Evolutionary conservation across 37 sponge, comb jelly and placozoan species (phyloP).

Genomic region (Geodia barretti): DNA sequence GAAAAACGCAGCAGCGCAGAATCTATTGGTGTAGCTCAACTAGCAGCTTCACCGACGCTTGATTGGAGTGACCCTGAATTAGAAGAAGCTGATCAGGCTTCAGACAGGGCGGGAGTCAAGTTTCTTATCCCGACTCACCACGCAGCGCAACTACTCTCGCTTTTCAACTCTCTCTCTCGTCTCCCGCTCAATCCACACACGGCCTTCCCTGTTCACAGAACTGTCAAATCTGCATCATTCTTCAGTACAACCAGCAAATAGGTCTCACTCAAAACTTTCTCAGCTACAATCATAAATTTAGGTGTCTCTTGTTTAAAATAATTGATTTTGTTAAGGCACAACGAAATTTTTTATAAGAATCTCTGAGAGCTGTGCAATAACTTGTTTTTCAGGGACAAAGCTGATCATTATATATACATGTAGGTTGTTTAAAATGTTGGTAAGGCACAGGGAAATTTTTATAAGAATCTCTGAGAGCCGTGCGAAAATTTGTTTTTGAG

Average conservation of each 20-base stretch:
- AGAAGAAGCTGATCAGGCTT: background rate
- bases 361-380: background rate
- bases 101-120: background rate
- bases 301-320: background rate
- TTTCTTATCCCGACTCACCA: background rate
- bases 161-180: background rate
- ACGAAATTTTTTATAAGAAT: background rate
- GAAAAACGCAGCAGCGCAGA: background rate
- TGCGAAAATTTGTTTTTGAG: conserved; percentile 65
- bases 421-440: background rate
- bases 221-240: background rate
- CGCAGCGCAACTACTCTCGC: background rate
- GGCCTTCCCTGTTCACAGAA: background rate
- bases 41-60: background rate
- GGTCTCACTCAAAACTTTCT: too few relatives aligned
- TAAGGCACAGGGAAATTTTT: background rate
- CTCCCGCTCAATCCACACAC: background rate
- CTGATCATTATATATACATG: too few relatives aligned
- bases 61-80: background rate
- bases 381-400: background rate
- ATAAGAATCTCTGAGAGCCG: conserved; percentile 39
- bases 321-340: background rate
- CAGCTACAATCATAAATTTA: background rate
- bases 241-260: background rate
- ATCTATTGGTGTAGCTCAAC: background rate